phyloP scores from a whole-genome alignment of 2,113 vertebrate genomes.

The Tringa solitaria region DNA sequence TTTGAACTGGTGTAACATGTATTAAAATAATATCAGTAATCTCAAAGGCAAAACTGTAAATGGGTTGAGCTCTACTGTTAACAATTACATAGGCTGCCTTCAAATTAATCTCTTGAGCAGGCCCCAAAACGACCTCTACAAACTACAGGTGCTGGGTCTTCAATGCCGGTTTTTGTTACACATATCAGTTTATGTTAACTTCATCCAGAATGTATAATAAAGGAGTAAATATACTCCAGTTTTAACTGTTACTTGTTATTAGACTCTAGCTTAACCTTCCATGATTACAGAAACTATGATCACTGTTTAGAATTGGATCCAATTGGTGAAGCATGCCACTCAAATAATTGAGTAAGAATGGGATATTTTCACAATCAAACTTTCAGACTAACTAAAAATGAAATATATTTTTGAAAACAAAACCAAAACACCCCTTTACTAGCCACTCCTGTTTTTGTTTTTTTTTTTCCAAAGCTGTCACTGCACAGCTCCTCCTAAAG shows the following conservation, averaged over 20 bases:
- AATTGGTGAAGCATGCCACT: not conserved
- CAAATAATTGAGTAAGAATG: not conserved
- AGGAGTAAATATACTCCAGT: not conserved
- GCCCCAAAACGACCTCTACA: not conserved
- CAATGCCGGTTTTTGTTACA: not conserved
- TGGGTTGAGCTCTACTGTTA: not conserved
- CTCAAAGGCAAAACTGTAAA: not conserved
- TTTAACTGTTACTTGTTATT: not conserved
- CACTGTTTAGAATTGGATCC: not conserved
- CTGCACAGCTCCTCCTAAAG: not conserved
- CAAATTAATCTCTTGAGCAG: not conserved
- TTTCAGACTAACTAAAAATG: not conserved
- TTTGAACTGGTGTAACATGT: accelerated
- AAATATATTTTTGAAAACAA: not conserved
- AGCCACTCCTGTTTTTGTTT: not conserved
- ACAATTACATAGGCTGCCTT: not conserved
- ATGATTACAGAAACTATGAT: not conserved
- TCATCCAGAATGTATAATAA: not conserved
- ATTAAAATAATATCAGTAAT: not conserved
- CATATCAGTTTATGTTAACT: not conserved
- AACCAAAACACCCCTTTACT: accelerated
- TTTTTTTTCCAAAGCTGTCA: not conserved
- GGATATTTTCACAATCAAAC: not conserved
- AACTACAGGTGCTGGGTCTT: not conserved
- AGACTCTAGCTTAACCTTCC: not conserved